phyloP scores from a whole-genome alignment of 2,888 invertebrate species.

The Bugulina stolonifera region DNA sequence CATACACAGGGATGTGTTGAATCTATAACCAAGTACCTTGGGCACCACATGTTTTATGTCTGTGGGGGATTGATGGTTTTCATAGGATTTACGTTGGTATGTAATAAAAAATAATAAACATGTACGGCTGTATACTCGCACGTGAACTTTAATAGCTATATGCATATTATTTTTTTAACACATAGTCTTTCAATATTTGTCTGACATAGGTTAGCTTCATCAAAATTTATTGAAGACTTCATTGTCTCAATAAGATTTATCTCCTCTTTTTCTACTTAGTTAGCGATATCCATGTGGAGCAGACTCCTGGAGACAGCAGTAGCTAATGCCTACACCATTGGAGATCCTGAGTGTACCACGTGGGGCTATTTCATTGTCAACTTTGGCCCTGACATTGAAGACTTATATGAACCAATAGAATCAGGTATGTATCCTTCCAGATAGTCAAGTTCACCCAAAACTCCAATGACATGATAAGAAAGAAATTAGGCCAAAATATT shows the following conservation, averaged over 20 bases:
- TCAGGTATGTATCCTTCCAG: neutral
- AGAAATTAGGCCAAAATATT: no score
- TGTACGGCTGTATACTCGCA: no score
- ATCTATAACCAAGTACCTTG: conserved; percentile 10
- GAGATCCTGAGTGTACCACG: neutral
- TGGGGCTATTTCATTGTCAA: conserved; percentile 22
- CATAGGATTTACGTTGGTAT: conserved; percentile 13
- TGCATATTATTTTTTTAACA: no score
- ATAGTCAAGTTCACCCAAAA: no score
- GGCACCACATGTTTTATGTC: conserved; percentile 19
- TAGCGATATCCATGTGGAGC: conserved; percentile 1
- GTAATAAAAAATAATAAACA: no score
- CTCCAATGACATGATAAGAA: no score
- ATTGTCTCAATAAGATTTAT: no score
- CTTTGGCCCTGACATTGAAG: conserved; percentile 3
- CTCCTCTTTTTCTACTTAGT: neutral
- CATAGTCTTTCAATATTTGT: no score
- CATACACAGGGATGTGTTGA: conserved; percentile 15
- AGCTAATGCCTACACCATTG: neutral
- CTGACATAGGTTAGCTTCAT: no score
- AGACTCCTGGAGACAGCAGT: conserved; percentile 12
- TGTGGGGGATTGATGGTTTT: conserved; percentile 10
- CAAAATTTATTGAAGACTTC: no score
- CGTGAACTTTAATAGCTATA: no score
- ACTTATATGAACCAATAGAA: neutral